Base-by-base conservation (phyloP, 2,888 invertebrate genomes). In the Tanytarsus gracilentus region DNA sequence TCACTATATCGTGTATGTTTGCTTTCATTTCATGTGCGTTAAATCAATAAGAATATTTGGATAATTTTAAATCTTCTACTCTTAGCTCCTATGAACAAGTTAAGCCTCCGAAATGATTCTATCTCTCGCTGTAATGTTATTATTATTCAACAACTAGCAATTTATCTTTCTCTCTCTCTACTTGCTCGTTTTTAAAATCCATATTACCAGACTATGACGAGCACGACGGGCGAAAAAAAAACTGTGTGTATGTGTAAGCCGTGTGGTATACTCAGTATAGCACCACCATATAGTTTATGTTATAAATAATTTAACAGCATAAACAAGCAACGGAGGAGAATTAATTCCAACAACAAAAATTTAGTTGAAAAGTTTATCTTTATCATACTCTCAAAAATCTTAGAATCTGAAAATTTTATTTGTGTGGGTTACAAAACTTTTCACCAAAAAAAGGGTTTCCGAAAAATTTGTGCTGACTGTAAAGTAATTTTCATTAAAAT, bases 321-420 rank as follows among this genome's bases (percentile, higher is more conserved):
- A 55, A 55, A 55, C 53, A 55, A 39, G 18, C 9, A 55, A 30
- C 36, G 30, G 23, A 5, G 36, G 8, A 21, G 36, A 16, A 14
- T 39, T 9, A 18, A 55, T 5, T 39, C 53, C 6, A 29, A 29
- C 36, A 55, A 55, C 53, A 55, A 21, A 11, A 18, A 11, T 23
- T 33, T 55, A 36, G 53, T 55, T 55, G 53, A 55, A 55, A 55
- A 55, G 36, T 55, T 55, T 55, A 55, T 55, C 53, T 55, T 55
- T 36, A 29, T 21, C 21, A 21, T n/a, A 33, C 9, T 29, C n/a
- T n/a, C n/a, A n/a, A n/a, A n/a, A n/a, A n/a, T n/a, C n/a, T n/a
- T n/a, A n/a, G n/a, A n/a, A n/a, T n/a, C n/a, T n/a, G n/a, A n/a
- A n/a, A n/a, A n/a, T n/a, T n/a, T n/a, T n/a, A n/a, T n/a, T n/a